phyloP scores from a whole-genome alignment of 2,113 vertebrate species.

The Sciurus niger region DNA sequence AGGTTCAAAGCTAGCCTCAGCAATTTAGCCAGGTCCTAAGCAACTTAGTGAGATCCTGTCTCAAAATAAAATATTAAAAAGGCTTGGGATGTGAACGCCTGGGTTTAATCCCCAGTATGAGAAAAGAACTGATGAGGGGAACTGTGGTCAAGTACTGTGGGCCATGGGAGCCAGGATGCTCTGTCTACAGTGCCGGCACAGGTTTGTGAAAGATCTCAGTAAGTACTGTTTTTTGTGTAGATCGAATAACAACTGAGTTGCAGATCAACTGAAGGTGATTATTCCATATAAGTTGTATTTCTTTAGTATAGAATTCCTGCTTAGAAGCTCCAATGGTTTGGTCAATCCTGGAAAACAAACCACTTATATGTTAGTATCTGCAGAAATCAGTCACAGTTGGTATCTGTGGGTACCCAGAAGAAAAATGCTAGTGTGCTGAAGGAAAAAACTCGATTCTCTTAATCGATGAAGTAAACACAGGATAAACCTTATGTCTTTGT shows the following conservation, averaged over 20 bases:
- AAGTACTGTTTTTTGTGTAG: not conserved
- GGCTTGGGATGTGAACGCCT: too few species aligned
- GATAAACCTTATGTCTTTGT: not conserved
- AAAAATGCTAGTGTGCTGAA: not conserved
- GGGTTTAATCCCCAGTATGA: too few species aligned
- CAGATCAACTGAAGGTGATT: not conserved
- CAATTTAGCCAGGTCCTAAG: too few species aligned
- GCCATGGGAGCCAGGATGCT: rapidly evolving
- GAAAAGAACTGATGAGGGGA: too few species aligned
- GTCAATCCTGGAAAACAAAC: not conserved
- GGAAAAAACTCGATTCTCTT: not conserved
- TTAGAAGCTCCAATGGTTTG: not conserved
- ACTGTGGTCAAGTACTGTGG: rapidly evolving
- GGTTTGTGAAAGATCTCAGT: not conserved
- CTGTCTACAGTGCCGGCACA: rapidly evolving
- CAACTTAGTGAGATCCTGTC: too few species aligned
- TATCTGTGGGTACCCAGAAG: not conserved
- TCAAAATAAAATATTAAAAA: too few species aligned
- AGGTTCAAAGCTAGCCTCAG: too few species aligned
- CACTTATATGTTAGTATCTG: not conserved
- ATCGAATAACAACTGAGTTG: not conserved
- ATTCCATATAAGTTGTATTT: not conserved
- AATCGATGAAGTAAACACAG: not conserved
- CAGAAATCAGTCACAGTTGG: not conserved
- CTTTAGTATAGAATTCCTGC: not conserved